Evolutionary conservation across 2,113 vertebrate genomes (phyloP).

Genomic region (Helogale parvula): DNA sequence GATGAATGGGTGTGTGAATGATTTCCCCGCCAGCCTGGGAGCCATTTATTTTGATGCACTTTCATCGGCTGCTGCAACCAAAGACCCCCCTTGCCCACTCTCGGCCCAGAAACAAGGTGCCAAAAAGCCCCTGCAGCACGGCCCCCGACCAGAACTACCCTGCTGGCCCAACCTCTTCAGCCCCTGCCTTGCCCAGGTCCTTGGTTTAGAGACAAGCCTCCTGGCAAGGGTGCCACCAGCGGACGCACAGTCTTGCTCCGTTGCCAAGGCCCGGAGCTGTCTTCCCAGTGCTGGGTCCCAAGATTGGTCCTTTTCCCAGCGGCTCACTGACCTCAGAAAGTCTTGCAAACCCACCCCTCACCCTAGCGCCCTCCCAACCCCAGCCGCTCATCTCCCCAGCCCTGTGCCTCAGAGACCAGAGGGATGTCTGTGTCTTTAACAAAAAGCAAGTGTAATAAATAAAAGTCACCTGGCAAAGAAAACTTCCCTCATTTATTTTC

Average conservation of each 20-base stretch:
- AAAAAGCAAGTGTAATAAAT: conserved; percentile 14
- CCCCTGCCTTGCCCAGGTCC: neutral
- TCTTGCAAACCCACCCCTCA: neutral
- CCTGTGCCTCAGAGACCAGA: neutral
- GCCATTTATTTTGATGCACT: neutral
- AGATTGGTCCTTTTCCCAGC: neutral
- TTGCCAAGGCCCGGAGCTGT: neutral
- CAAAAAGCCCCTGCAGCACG: neutral
- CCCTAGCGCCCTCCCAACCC: neutral
- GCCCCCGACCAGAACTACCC: neutral
- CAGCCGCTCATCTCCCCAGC: neutral
- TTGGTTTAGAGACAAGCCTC: neutral
- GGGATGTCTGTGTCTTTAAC: conserved; percentile 25
- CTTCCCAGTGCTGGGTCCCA: neutral
- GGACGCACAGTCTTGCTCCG: neutral
- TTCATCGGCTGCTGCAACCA: neutral
- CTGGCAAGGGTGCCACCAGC: neutral
- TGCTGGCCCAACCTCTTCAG: neutral
- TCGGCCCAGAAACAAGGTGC: neutral
- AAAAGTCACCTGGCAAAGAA: conserved; percentile 9
- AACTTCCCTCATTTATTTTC: conserved; percentile 40
- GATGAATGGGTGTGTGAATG: neutral
- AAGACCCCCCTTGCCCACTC: neutral
- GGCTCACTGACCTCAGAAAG: neutral
- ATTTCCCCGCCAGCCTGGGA: neutral